Evolutionary conservation across 2,797 vertebrate species (phyloP), one percentile per base, ranked within the genome.

Genomic region (Craterocephalus amniculus): DNA sequence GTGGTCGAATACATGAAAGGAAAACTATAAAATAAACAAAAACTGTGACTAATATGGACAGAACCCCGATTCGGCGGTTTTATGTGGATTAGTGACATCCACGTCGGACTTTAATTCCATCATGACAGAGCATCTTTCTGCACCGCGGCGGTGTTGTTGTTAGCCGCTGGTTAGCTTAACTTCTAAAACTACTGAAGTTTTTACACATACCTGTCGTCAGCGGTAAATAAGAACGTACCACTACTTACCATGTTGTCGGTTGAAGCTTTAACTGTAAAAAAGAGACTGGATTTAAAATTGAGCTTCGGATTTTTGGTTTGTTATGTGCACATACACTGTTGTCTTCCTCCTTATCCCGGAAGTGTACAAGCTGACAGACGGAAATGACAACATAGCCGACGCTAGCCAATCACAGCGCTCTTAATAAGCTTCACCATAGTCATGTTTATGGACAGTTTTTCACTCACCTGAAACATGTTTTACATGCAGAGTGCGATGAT

Each of bases 1-100:
- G 86, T 98, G 97, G 83, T 99, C 94, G 52, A 94, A 95, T 1
- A 94, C 92, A 51, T 94, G 92, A 74, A 95, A 95, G 35, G 94
- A 94, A 85, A 95, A 95, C 94, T 95, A 84, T 24, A 52, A 34
- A 58, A 54, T 1, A 63, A 74, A 65, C 2, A 10, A 48, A 22
- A 11, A 22, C 1, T 0, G 52, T 14, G 71, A 45, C n/a, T n/a
- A 27, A 27, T 0, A 9, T 0, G 6, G 13, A 22, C n/a, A 11
- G 20, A n/a, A 18, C 2, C 1, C 31, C 12, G n/a, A 2, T 35
- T 0, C 0, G 5, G 6, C 0, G 3, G 9, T 11, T 49, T 0
- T 0, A 4, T 16, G 0, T 7, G 1, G 58, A n/a, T 2, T n/a
- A 0, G 0, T 14, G 22, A 27, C 22, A 43, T 48, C 3, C 1